phyloP scores from a whole-genome alignment of 2,797 vertebrate species.

The Brachyrhaphis roseni region DNA sequence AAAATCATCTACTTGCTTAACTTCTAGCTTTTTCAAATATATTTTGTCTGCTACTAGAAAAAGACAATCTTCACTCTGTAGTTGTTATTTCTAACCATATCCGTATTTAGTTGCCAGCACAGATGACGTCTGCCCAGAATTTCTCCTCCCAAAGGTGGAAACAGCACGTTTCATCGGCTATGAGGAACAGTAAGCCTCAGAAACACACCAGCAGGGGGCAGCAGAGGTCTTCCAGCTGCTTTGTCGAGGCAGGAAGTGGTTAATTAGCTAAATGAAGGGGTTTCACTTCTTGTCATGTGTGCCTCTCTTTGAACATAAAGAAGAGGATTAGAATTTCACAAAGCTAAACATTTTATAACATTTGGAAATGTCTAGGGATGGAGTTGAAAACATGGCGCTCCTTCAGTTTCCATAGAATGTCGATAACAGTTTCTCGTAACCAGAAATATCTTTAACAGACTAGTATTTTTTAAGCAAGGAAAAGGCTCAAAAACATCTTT shows the following conservation, averaged over 20 bases:
- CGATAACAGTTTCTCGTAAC: not conserved
- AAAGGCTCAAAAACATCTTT: not conserved
- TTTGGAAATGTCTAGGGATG: too few species aligned
- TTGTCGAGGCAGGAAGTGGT: not conserved
- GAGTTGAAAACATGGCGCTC: not conserved
- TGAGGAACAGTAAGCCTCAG: not conserved
- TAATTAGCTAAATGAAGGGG: not conserved
- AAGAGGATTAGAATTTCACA: not conserved
- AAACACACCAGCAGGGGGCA: constrained; percentile 2
- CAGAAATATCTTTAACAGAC: not conserved
- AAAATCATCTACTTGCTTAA: not conserved
- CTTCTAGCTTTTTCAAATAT: not conserved
- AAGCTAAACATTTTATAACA: not conserved
- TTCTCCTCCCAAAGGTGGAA: too few species aligned
- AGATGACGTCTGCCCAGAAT: not conserved
- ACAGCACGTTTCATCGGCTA: not conserved
- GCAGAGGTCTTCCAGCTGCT: not conserved
- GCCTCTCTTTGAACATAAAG: not conserved
- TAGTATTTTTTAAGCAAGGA: not conserved
- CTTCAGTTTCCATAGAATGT: not conserved
- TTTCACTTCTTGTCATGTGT: not conserved
- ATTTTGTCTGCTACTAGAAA: not conserved
- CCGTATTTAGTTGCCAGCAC: not conserved
- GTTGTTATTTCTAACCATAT: not conserved
- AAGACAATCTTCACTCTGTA: not conserved